phyloP scores from a whole-genome alignment of 2,113 vertebrate genomes.

The Lepidothrix coronata region DNA sequence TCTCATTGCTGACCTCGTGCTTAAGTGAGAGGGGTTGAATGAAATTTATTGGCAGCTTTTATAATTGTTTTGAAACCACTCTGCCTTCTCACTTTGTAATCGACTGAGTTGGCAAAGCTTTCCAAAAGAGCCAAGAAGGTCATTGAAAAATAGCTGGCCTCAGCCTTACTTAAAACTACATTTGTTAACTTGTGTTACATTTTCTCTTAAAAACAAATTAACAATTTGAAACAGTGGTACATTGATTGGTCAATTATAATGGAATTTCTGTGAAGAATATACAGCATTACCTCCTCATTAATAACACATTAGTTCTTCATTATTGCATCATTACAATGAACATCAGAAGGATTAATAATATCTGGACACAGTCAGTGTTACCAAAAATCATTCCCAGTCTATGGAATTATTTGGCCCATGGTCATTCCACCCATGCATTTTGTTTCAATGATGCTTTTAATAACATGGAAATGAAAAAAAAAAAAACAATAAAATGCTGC shows the following conservation, averaged over 20 bases:
- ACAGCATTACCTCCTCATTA: conserved; percentile 23
- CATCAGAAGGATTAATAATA: neutral
- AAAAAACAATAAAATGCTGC: neutral
- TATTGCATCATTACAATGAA: neutral
- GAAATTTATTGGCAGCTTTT: conserved; percentile 62
- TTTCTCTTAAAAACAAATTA: conserved; percentile 50
- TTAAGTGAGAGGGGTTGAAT: conserved; percentile 11
- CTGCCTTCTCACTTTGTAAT: neutral
- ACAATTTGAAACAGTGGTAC: neutral
- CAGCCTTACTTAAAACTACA: conserved; percentile 24
- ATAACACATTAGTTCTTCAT: conserved; percentile 3
- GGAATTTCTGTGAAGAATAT: neutral
- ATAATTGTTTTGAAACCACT: conserved; percentile 60
- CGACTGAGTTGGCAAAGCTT: conserved; percentile 44
- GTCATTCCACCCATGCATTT: neutral
- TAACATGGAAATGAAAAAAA: neutral
- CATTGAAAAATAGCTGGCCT: neutral
- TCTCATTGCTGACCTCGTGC: conserved; percentile 18
- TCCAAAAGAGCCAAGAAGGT: neutral
- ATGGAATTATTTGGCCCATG: neutral
- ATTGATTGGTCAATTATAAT: conserved; percentile 10
- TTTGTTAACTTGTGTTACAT: neutral
- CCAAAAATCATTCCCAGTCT: neutral
- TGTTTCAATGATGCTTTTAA: neutral
- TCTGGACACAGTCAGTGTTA: neutral